These are phyloP conservation scores for Diarsia rubi DNA, from an alignment of 2,888 invertebrate species.

Conservation along the genomic window DNA sequence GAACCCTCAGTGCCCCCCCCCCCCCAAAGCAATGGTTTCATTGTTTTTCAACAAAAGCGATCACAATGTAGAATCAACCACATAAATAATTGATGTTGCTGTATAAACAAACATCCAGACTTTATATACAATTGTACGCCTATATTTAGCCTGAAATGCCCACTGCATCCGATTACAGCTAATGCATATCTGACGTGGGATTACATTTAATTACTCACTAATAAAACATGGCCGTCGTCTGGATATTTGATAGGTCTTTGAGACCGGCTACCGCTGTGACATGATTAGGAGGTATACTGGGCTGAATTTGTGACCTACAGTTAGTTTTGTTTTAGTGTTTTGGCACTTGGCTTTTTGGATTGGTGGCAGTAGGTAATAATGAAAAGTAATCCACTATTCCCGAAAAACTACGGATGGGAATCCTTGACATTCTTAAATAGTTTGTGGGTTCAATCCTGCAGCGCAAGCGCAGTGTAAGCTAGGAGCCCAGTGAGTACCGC, in stretches of 20 bases:
- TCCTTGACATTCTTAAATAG: not conserved
- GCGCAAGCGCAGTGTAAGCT: no score
- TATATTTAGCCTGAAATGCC: constrained; percentile 51
- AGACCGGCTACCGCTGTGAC: constrained; percentile 14
- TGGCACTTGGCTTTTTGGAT: not conserved
- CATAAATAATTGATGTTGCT: not conserved
- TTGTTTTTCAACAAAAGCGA: not conserved
- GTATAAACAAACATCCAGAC: constrained; percentile 20
- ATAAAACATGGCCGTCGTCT: constrained; percentile 51
- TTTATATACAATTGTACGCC: constrained; percentile 7
- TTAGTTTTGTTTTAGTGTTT: not conserved
- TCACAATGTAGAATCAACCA: constrained; percentile 6
- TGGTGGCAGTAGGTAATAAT: not conserved
- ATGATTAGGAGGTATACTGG: constrained; percentile 17
- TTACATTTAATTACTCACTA: constrained; percentile 55
- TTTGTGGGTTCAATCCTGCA: no score
- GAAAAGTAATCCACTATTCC: not conserved
- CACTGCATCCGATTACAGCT: constrained; percentile 63
- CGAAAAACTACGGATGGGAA: not conserved
- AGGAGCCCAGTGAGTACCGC: not conserved
- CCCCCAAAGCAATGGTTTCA: no score
- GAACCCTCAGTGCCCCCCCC: no score
- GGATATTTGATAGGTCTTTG: constrained; percentile 40
- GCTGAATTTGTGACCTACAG: not conserved
- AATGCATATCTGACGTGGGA: constrained; percentile 65